Percentiles rank a stretch among this genome's conserved stretches.
Evolutionary conservation across 2,797 vertebrate genomes (phyloP).

Genomic region (Acomys russatus): DNA sequence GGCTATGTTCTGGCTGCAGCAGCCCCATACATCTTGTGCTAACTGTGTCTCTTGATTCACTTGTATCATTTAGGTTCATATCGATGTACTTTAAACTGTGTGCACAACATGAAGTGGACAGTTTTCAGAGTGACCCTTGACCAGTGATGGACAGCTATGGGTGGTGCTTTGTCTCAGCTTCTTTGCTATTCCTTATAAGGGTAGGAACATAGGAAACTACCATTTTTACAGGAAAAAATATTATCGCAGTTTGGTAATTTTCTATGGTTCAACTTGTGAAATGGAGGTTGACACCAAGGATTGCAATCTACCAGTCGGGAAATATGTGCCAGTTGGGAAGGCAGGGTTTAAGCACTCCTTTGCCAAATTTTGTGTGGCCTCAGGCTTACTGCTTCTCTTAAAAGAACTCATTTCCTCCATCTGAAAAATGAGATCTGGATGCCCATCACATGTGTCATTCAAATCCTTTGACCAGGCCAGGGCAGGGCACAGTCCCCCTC

Average conservation of each 20-base stretch:
- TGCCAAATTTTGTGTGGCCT: neutral
- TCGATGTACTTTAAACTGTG: neutral
- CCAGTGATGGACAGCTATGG: neutral
- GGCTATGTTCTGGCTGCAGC: neutral
- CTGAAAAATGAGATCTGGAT: neutral
- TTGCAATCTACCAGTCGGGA: too few species aligned
- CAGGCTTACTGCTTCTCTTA: neutral
- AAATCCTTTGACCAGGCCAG: neutral
- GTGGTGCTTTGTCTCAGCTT: neutral
- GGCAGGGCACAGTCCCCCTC: neutral
- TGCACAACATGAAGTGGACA: neutral
- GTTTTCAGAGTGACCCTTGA: neutral
- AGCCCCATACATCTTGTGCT: neutral
- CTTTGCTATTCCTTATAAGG: neutral
- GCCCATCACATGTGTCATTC: rapidly evolving
- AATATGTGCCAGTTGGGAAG: rapidly evolving
- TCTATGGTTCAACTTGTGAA: too few species aligned
- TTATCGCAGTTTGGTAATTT: neutral
- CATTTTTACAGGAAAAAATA: neutral
- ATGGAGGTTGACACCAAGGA: neutral
- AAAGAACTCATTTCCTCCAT: neutral
- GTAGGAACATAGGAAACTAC: neutral
- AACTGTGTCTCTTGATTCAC: neutral
- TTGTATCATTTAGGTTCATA: neutral
- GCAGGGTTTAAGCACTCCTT: neutral